phyloP scores from a whole-genome alignment of 2,888 invertebrate genomes.

The Onchidella celtica region DNA sequence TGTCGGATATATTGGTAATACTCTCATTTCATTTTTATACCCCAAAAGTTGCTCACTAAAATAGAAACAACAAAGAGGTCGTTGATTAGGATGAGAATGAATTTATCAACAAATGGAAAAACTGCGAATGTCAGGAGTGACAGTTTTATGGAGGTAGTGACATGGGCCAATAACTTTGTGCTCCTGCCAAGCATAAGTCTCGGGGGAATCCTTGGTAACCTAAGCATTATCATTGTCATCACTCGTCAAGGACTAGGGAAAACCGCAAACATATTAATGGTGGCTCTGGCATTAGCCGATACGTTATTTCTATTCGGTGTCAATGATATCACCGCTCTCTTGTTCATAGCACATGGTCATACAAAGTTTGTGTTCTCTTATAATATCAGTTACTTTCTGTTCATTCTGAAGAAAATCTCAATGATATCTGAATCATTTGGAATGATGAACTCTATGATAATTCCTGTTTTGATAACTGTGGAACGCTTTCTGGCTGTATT shows the following conservation, averaged over 20 bases:
- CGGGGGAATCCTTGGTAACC: conserved; percentile 27
- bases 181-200: conserved; percentile 9
- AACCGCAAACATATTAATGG: conserved; percentile 30
- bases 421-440: no score
- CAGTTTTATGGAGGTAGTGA: no score
- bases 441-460: no score
- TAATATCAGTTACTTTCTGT: neutral
- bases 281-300: conserved; percentile 33
- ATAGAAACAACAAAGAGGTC: no score
- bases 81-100: no score
- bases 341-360: conserved; percentile 23
- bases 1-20: no score
- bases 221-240: conserved; percentile 22
- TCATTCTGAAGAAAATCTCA: conserved; percentile 33
- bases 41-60: no score
- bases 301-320: conserved; percentile 27
- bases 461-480: conserved; percentile 32
- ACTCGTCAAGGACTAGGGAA: conserved; percentile 13
- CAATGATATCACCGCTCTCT: conserved; percentile 17
- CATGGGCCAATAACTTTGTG: conserved; percentile 24
- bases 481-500: conserved; percentile 41
- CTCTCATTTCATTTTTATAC: no score
- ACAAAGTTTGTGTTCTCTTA: conserved; percentile 27
- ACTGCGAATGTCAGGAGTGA: no score
- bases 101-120: no score